Conservation (phyloP, 2,888 invertebrate species). For the Aphrophora alni region DNA sequence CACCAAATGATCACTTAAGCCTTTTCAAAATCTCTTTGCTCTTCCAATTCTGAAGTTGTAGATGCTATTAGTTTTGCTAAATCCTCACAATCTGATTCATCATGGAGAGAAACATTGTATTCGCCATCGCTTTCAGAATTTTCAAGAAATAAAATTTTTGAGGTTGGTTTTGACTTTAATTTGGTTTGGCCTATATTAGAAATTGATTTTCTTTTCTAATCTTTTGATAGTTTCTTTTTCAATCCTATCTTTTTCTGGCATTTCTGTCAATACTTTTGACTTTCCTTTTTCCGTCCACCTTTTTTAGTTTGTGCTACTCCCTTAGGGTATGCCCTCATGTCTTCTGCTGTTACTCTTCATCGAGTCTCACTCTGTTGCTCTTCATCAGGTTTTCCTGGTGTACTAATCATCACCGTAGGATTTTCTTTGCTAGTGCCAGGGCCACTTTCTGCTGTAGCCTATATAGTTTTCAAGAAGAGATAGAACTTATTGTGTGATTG, state of each 20-base stretch:
- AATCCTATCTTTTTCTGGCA: slow-evolving; percentile 13
- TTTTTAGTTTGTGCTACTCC: slow-evolving; percentile 3
- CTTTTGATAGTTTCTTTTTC: slow-evolving; percentile 16
- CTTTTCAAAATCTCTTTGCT: too few species aligned
- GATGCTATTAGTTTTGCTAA: not conserved
- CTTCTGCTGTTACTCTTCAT: too few species aligned
- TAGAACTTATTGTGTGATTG: not conserved
- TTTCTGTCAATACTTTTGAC: slow-evolving; percentile 19
- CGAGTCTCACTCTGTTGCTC: too few species aligned
- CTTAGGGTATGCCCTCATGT: not conserved
- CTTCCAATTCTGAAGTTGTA: too few species aligned
- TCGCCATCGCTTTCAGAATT: too few species aligned
- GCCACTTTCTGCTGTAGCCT: slow-evolving; percentile 19
- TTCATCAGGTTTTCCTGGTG: slow-evolving; percentile 13
- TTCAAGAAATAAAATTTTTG: too few species aligned
- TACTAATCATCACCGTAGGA: too few species aligned
- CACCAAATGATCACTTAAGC: not conserved
- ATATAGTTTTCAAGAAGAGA: slow-evolving; percentile 7
- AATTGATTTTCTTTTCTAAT: not conserved
- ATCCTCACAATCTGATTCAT: not conserved
- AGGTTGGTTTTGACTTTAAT: not conserved
- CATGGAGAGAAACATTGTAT: not conserved
- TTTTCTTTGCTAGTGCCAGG: too few species aligned
- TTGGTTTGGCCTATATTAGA: not conserved
- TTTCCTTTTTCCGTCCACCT: slow-evolving; percentile 21